Conservation (phyloP, 2,113 vertebrate species). For the rat (Rattus norvegicus) region DNA sequence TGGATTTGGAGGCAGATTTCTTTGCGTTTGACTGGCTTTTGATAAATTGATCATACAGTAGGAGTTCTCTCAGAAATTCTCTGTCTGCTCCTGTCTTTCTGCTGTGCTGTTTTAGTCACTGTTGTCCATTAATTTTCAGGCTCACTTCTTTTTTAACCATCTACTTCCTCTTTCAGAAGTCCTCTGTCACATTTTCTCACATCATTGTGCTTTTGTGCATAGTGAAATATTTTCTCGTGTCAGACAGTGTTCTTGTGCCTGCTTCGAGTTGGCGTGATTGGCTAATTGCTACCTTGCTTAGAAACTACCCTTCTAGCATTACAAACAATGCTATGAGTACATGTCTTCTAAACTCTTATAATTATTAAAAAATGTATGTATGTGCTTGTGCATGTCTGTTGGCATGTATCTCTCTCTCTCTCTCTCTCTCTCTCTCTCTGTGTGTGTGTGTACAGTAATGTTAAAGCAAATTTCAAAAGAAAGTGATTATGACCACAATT, state of each 20-base stretch:
- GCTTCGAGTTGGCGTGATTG: neutral
- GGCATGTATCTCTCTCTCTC: too few species aligned
- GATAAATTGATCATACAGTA: neutral
- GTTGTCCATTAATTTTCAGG: neutral
- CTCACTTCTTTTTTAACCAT: neutral
- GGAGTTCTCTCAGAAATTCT: constrained; percentile 20
- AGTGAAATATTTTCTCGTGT: neutral
- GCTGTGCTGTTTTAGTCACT: neutral
- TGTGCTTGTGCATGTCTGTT: neutral
- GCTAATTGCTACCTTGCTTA: neutral
- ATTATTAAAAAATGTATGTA: neutral
- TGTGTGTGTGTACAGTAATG: neutral
- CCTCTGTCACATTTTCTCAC: neutral
- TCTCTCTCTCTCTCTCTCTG: too few species aligned
- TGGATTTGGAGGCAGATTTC: constrained; percentile 49
- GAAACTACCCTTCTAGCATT: neutral
- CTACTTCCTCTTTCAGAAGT: neutral
- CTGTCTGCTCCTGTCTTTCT: neutral
- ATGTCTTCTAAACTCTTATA: neutral
- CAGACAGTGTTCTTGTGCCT: neutral
- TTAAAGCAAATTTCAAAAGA: constrained; percentile 37
- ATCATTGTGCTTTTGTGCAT: neutral
- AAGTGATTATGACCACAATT: neutral
- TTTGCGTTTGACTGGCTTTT: constrained; percentile 51
- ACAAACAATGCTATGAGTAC: neutral